These are phyloP conservation scores for Beaufortia kweichowensis DNA, from an alignment of 2,113 vertebrate species.

Conservation along the genomic window DNA sequence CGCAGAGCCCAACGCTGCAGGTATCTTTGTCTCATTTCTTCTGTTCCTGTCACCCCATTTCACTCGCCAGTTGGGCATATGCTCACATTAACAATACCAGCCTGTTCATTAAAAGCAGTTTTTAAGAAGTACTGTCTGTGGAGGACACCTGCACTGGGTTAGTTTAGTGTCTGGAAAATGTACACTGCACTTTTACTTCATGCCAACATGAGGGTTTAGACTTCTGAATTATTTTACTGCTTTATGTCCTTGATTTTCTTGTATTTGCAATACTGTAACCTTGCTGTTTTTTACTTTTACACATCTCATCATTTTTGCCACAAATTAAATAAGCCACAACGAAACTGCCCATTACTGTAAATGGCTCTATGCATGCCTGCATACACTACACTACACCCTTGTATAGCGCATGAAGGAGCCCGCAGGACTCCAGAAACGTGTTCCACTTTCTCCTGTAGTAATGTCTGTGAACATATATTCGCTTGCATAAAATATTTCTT, in stretches of 20 bases:
- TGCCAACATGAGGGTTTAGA: too few species aligned
- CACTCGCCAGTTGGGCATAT: not conserved
- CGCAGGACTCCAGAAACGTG: slow-evolving; percentile 6
- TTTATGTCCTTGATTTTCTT: slow-evolving; percentile 19
- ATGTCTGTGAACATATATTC: slow-evolving; percentile 49
- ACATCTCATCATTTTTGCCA: slow-evolving; percentile 2
- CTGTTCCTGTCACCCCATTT: not conserved
- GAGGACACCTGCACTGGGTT: not conserved
- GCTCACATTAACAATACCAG: slow-evolving; percentile 15
- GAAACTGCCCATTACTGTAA: slow-evolving; percentile 13
- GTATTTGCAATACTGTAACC: slow-evolving; percentile 6
- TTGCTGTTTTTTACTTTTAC: not conserved
- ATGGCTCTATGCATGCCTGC: slow-evolving; percentile 15
- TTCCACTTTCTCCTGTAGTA: slow-evolving; percentile 34
- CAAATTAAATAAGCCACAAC: slow-evolving; percentile 21
- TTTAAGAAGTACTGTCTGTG: not conserved
- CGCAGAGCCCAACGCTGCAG: slow-evolving; percentile 57
- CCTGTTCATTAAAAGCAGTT: not conserved
- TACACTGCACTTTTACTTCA: not conserved
- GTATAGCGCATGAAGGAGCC: slow-evolving; percentile 17
- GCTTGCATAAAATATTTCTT: slow-evolving; percentile 37
- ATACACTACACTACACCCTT: not conserved
- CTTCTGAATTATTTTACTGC: not conserved
- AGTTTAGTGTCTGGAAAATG: too few species aligned
- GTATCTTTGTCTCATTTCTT: slow-evolving; percentile 56